Base-by-base conservation (phyloP, 2,113 vertebrate genomes). In the Nycticryphes semicollaris region DNA sequence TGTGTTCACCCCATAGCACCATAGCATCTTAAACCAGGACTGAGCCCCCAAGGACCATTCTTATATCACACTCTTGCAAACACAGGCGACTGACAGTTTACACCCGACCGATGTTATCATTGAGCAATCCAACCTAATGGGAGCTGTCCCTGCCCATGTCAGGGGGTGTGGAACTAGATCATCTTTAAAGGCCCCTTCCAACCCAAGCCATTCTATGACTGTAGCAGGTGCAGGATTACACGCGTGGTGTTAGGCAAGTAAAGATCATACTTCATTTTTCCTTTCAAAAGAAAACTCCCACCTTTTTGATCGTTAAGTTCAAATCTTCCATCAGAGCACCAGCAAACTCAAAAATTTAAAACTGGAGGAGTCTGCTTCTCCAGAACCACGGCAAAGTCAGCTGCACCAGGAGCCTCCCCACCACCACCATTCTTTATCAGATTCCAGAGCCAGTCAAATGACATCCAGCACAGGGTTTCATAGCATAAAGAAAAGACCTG, bases 21-120 rank as follows among this genome's bases (percentile, higher is more conserved):
- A 67, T 21, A 18, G 9, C 48, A 10, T 22, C 3, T 0, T 22
- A 30, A 59, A 9, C 33, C 48, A 27, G 54, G 33, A 41, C 57
- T 33, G 35, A 70, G 23, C 45, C 5, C 24, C 12, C 35, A 19
- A 81, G 35, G 35, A 57, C 48, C 14, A 13, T 12, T 78, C 35
- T 62, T 30, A 31, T 0, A 27, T 51, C 9, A 0, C 5, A 5
- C 28, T 19, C 31, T 12, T 35, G 57, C 12, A 53, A 64, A 70
- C 16, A 64, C 14, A 6, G 7, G 12, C 20, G n/a, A 57, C 39
- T 45, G 45, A 28, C 15, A 16, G 14, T 11, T 81, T 45, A 33
- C 39, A 37, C 19, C 19, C 6, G 2, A n/a, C 12, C 18, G 3
- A 63, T 0, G 0, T 33, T 18, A 37, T 7, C 12, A 18, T 1